Evolutionary conservation across 2,113 vertebrate genomes (phyloP), one percentile per base, ranked within the genome.

Genomic region (Sisor rabdophorus): DNA sequence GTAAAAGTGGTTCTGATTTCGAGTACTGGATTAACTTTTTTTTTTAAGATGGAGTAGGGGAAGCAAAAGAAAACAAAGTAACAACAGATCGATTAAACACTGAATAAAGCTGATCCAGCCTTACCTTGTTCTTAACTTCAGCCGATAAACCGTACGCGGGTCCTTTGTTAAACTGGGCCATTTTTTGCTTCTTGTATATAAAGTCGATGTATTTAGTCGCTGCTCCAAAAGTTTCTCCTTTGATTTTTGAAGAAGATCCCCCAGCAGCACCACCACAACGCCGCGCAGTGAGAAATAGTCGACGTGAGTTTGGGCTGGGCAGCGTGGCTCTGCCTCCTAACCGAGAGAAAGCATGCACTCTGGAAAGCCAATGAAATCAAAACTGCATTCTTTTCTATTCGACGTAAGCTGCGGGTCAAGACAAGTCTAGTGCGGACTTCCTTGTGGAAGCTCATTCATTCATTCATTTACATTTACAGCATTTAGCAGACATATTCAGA

Each of bases 81-180:
- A 40, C 28, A 71, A n/a, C 52, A 36, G 30, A 71, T 17, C 44
- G 50, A 68, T 17, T 47, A 20, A 11, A 4, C 47, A 52, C 1
- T 1, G n/a, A 48, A 3, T 48, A 52, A 19, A 30, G 22, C 47
- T 17, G 12, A 11, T 58, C 17, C 22, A n/a, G 2, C 2, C 79
- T 55, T 83, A 94, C 93, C 93, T 94, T 94, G 82, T 92, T 94
- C 86, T 91, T 92, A 79, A 94, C 93, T 84, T 94, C 93, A 48
- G 93, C 93, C 32, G 93, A 93, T 22, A 94, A 91, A 71, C 93
- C 93, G 60, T 94, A 94, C 24, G 92, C 91, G 26, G 93, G 93
- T 76, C 93, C 93, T 89, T 91, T 93, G 88, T 94, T 94, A 87
- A 94, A 94, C 83, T 93, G 91, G 77, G 91, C 90, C 93, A 94